Conservation (phyloP, 2,797 vertebrate genomes). For the Clarias pachynema region DNA sequence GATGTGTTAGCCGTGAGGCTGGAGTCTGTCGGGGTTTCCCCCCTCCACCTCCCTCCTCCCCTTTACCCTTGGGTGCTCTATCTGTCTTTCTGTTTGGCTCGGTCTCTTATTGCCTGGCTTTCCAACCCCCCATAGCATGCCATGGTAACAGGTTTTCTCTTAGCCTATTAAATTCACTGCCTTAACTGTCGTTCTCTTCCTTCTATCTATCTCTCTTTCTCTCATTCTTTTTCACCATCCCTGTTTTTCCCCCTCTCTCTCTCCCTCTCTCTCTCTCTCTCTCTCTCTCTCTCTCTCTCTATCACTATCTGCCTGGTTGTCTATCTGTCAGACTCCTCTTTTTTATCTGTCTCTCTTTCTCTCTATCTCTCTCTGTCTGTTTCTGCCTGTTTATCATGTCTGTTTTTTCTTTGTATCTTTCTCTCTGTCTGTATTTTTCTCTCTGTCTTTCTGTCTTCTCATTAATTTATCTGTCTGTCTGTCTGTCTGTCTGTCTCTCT, state of each 20-base stretch:
- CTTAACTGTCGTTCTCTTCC: conserved; percentile 71
- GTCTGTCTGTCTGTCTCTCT: conserved; percentile 27
- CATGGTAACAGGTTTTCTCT: conserved; percentile 89
- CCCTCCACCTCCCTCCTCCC: conserved; percentile 68
- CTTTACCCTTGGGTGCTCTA: conserved; percentile 86
- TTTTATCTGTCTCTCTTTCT: conserved; percentile 45
- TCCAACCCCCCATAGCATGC: conserved; percentile 95
- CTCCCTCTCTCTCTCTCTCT: background rate
- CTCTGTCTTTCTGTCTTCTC: conserved; percentile 47
- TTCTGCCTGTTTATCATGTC: background rate
- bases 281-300: background rate
- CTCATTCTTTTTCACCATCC: conserved; percentile 56
- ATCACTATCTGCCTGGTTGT: background rate
- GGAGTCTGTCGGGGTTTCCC: conserved; percentile 77
- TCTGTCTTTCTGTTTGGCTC: conserved; percentile 85
- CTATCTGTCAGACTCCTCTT: conserved; percentile 65
- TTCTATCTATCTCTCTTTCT: conserved; percentile 15
- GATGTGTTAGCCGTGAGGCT: conserved; percentile 75
- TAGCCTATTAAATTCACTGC: conserved; percentile 82
- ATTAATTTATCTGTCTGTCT: background rate
- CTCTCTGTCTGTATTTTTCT: background rate
- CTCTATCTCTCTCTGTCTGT: conserved; percentile 45
- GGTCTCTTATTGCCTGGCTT: conserved; percentile 92
- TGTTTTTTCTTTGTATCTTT: background rate
- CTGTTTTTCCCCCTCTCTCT: conserved; percentile 45